These are phyloP conservation scores for Allacma fusca DNA, from an alignment of 2,888 invertebrate species.

Conservation along the genomic window DNA sequence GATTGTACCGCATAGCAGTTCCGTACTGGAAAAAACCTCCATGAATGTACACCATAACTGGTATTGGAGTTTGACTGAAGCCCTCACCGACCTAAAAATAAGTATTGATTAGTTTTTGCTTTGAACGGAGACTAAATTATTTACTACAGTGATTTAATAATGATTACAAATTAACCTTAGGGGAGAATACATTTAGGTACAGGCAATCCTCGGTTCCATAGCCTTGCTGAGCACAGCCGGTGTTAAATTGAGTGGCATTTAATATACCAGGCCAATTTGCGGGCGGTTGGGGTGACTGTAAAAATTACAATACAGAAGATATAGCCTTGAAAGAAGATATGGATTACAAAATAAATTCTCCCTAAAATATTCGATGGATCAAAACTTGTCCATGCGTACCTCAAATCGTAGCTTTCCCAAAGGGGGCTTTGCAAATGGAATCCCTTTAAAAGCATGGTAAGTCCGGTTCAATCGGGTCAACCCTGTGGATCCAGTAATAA, in stretches of 20 bases:
- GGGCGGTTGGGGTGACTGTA: neutral
- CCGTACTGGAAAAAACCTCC: constrained; percentile 15
- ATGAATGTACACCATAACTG: constrained; percentile 18
- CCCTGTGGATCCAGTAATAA: neutral
- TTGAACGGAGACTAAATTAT: neutral
- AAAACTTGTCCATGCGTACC: neutral
- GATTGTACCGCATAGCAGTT: neutral
- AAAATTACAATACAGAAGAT: too few relatives aligned
- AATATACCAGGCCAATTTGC: neutral
- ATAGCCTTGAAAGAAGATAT: neutral
- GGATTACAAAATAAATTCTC: neutral
- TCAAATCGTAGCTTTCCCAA: neutral
- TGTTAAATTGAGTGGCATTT: neutral
- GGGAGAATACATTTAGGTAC: constrained; percentile 17
- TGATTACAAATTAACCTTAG: neutral
- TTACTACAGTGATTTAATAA: neutral
- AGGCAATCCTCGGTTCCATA: constrained; percentile 18
- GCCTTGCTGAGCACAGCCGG: neutral
- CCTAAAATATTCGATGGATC: neutral
- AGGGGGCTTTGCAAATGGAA: neutral
- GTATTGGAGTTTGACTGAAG: neutral
- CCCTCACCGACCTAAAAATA: neutral
- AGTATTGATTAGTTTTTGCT: neutral
- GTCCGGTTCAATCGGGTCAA: neutral
- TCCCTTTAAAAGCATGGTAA: neutral